Evolutionary conservation across 2,113 vertebrate species (phyloP).

Genomic region (Mionectes macconnelli): DNA sequence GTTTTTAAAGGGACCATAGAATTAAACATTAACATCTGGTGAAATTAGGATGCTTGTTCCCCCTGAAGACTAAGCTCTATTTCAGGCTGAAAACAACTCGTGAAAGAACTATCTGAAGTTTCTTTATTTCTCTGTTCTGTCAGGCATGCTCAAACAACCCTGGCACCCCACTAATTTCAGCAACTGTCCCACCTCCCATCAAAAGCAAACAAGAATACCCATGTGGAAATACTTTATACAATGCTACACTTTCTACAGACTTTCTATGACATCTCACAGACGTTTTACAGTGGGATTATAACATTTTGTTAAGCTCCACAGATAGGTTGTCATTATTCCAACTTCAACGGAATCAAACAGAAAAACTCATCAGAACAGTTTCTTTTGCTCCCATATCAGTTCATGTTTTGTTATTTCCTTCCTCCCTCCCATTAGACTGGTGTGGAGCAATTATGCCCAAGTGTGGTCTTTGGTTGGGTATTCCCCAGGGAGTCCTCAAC

Average conservation of each 20-base stretch:
- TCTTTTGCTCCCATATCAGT: background rate
- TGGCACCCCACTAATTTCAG: background rate
- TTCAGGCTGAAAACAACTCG: constrained; percentile 38
- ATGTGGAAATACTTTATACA: background rate
- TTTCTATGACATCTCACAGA: background rate
- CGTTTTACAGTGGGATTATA: background rate
- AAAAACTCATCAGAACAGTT: background rate
- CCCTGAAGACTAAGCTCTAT: constrained; percentile 13
- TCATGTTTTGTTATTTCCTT: background rate
- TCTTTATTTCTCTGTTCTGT: background rate
- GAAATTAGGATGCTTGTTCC: constrained; percentile 23
- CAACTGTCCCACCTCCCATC: background rate
- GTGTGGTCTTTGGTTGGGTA: background rate
- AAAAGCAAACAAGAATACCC: background rate
- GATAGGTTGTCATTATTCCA: background rate
- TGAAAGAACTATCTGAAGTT: background rate
- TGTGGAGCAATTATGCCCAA: background rate
- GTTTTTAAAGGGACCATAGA: constrained; percentile 35
- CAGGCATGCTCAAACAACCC: background rate
- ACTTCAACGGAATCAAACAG: background rate
- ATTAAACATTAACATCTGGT: constrained; percentile 56
- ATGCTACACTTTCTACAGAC: background rate
- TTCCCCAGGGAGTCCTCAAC: background rate
- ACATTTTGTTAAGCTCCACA: background rate
- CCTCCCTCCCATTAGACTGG: background rate